These are phyloP conservation scores for Agrilus biguttatus DNA, from an alignment of 2,888 invertebrate genomes.

Conservation along the genomic window DNA sequence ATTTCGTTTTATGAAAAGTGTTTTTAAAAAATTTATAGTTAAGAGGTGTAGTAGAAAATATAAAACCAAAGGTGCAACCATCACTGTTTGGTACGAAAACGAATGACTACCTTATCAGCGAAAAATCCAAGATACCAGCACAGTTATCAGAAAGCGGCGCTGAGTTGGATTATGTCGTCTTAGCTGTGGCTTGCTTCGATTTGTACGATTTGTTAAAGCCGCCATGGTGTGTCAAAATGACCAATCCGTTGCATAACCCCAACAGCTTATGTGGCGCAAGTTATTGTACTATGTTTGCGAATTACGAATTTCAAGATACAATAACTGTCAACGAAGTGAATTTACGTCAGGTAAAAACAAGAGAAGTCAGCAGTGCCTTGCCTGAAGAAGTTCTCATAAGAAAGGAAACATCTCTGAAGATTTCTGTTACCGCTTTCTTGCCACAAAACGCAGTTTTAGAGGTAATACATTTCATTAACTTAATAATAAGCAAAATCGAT, in stretches of 20 bases:
- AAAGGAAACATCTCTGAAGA: conserved; percentile 11
- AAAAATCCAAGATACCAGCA: conserved; percentile 4
- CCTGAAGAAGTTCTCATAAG: conserved; percentile 10
- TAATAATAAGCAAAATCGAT: too few species aligned
- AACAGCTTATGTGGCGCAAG: conserved; percentile 7
- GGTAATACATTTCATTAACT: too few species aligned
- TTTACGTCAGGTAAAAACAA: background rate
- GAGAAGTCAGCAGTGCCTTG: conserved; percentile 9
- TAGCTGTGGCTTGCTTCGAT: conserved; percentile 11
- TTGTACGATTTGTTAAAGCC: conserved; percentile 10
- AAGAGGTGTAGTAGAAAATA: background rate
- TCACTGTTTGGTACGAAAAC: conserved; percentile 9
- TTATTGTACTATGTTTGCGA: background rate
- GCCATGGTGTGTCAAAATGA: conserved; percentile 8
- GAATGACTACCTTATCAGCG: conserved; percentile 6
- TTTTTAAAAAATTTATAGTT: background rate
- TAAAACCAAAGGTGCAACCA: conserved; percentile 6
- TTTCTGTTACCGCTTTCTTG: conserved; percentile 1
- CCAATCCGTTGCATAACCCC: conserved; percentile 10
- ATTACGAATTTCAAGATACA: conserved; percentile 2
- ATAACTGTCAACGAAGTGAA: conserved; percentile 10
- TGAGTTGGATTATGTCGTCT: conserved; percentile 6
- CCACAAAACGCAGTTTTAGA: too few species aligned
- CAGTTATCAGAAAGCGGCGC: conserved; percentile 1
- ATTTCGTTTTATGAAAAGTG: too few species aligned